Evolutionary conservation across 1,140 invertebrate species (phyloP).

Genomic region (Calephelis nemesis): DNA sequence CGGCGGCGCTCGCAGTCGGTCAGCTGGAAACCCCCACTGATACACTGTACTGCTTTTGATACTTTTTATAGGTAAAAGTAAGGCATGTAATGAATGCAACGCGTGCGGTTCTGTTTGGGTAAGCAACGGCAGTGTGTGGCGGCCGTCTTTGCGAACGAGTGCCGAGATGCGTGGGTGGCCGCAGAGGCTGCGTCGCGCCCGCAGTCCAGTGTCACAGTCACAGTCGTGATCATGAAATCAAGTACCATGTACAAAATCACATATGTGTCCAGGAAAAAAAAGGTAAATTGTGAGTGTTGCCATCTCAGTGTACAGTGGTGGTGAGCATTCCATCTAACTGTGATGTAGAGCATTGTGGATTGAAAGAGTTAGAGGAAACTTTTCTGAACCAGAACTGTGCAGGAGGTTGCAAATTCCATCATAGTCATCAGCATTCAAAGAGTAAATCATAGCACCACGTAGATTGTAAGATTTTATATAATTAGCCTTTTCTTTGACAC

Average conservation of each 20-base stretch:
- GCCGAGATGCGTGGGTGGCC: constrained; percentile 32
- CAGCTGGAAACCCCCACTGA: constrained; percentile 44
- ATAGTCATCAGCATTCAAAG: constrained; percentile 87
- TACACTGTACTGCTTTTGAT: constrained; percentile 29
- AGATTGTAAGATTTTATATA: constrained; percentile 83
- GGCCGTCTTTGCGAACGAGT: constrained; percentile 25
- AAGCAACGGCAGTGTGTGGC: constrained; percentile 39
- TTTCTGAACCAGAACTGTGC: constrained; percentile 23
- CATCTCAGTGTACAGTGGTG: neutral
- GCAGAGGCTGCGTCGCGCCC: constrained; percentile 24
- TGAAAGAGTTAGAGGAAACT: constrained; percentile 56
- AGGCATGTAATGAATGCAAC: constrained; percentile 51
- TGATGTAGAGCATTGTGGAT: constrained; percentile 45
- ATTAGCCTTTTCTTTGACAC: constrained; percentile 86
- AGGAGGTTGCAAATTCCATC: constrained; percentile 40
- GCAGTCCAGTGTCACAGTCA: constrained; percentile 23
- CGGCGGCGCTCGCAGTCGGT: constrained; percentile 29
- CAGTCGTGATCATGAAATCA: constrained; percentile 53
- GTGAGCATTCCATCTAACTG: neutral
- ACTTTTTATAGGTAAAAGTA: constrained; percentile 67
- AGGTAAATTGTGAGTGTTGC: constrained; percentile 46
- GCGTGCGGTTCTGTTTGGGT: constrained; percentile 52
- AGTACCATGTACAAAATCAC: constrained; percentile 73
- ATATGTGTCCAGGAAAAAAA: constrained; percentile 63
- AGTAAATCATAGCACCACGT: constrained; percentile 88